Conservation (phyloP, 2,797 vertebrate genomes). For the Lutjanus campechanus region DNA sequence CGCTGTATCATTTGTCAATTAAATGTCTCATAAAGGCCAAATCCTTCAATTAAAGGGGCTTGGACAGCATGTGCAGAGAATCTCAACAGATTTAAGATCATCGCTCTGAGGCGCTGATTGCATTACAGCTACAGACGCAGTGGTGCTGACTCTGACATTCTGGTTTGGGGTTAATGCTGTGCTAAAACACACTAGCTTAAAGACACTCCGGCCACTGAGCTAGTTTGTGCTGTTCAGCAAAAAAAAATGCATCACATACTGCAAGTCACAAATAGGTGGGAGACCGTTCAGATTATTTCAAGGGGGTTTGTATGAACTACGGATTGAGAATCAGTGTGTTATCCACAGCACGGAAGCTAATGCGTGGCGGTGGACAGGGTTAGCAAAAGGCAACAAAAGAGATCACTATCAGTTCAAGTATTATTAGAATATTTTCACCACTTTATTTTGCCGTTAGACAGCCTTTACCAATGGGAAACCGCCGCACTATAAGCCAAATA, state of each 20-base stretch:
- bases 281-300: too few relatives aligned
- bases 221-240: not conserved
- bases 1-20: slow-evolving; percentile 65
- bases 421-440: too few relatives aligned
- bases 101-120: slow-evolving; percentile 14
- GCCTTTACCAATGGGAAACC: too few relatives aligned
- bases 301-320: too few relatives aligned
- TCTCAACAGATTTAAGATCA: slow-evolving; percentile 26
- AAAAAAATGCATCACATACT: slow-evolving; percentile 5
- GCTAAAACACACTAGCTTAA: not conserved
- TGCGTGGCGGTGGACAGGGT: too few relatives aligned
- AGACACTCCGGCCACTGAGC: slow-evolving; percentile 1
- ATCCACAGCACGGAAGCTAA: too few relatives aligned
- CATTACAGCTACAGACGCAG: slow-evolving; percentile 20
- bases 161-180: not conserved
- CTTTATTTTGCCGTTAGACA: too few relatives aligned
- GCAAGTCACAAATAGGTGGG: not conserved
- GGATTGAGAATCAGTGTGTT: too few relatives aligned
- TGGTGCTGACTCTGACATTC: slow-evolving; percentile 4
- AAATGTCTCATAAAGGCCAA: slow-evolving; percentile 64
- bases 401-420: too few relatives aligned
- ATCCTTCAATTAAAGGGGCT: slow-evolving; percentile 52
- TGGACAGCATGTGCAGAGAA: slow-evolving; percentile 43
- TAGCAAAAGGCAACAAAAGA: too few relatives aligned
- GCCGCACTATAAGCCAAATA: too few relatives aligned